Evolutionary conservation across 2,113 vertebrate genomes (phyloP).

Genomic region (Columba livia): DNA sequence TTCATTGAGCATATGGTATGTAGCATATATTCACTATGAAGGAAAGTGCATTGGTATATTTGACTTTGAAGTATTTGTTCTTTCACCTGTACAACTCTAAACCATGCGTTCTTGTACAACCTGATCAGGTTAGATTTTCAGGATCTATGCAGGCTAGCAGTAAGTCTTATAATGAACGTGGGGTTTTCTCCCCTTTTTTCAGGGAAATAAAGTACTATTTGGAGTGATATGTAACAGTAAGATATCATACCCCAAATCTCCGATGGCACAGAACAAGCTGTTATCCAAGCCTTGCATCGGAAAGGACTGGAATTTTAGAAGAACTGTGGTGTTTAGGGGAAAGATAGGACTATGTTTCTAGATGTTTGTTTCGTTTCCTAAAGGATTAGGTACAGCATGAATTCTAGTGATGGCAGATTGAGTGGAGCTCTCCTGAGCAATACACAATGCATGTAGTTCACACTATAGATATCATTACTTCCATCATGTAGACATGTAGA

Average conservation of each 20-base stretch:
- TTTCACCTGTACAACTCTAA: background rate
- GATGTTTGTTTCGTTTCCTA: background rate
- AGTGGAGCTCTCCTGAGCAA: background rate
- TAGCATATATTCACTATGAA: background rate
- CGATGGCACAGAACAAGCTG: background rate
- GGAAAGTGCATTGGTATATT: background rate
- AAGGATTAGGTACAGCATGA: background rate
- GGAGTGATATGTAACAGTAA: background rate
- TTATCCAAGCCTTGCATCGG: background rate
- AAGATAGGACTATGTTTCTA: background rate
- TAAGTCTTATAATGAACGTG: background rate
- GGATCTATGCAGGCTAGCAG: background rate
- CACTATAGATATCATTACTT: background rate
- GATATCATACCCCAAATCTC: background rate
- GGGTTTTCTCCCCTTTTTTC: background rate
- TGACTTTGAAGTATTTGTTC: background rate
- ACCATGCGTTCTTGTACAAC: background rate
- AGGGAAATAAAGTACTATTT: background rate
- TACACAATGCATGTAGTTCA: background rate
- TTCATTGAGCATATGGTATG: background rate
- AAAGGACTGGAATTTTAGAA: background rate
- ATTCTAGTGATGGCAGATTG: background rate
- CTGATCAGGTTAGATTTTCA: background rate
- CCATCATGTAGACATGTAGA: fast-evolving
- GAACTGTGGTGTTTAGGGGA: background rate